Evolutionary conservation across 2,888 invertebrate genomes (phyloP).

Genomic region (Volucella inflata): DNA sequence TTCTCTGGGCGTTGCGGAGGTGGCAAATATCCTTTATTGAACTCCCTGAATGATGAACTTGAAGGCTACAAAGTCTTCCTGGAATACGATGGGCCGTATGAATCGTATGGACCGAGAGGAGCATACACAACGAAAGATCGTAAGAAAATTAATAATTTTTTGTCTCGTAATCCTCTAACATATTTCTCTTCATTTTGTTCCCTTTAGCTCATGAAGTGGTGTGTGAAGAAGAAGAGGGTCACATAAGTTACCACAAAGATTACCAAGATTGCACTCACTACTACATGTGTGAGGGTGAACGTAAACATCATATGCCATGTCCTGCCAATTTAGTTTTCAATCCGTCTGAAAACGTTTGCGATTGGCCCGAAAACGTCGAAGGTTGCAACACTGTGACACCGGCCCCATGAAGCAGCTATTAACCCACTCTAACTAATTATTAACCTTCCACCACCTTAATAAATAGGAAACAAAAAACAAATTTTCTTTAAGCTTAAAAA

Average conservation of each 20-base stretch:
- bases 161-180: neutral
- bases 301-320: constrained; percentile 98
- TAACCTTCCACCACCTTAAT: constrained; percentile 61
- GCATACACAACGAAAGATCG: constrained; percentile 95
- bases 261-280: constrained; percentile 96
- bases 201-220: constrained; percentile 92
- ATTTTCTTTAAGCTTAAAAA: constrained; percentile 22
- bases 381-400: constrained; percentile 90
- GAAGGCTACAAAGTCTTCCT: constrained; percentile 91
- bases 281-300: constrained; percentile 97
- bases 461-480: constrained; percentile 5
- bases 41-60: constrained; percentile 93
- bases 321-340: constrained; percentile 96
- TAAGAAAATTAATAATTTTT: constrained; percentile 85
- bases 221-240: constrained; percentile 97
- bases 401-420: constrained; percentile 84
- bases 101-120: constrained; percentile 88
- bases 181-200: too few relatives aligned
- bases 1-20: constrained; percentile 95
- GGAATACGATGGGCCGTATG: constrained; percentile 94
- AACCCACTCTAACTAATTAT: constrained; percentile 40
- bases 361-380: constrained; percentile 98
- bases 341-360: constrained; percentile 95
- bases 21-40: constrained; percentile 95
- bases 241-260: constrained; percentile 96